Conservation (phyloP, 2,888 invertebrate species). For the Phragmatobia fuliginosa region DNA sequence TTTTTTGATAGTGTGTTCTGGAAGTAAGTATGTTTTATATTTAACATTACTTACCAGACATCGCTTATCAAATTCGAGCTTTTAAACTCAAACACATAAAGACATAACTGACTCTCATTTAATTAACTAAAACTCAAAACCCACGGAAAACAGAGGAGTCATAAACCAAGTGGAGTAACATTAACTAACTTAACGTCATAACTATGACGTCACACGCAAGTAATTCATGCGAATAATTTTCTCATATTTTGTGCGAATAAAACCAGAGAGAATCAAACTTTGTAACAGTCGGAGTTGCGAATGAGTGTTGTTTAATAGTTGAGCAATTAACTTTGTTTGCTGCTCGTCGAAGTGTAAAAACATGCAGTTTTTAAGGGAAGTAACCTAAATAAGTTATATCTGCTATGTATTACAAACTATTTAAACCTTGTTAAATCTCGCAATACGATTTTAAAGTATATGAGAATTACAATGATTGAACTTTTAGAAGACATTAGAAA, state of each 20-base stretch:
- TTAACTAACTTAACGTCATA: constrained; percentile 13
- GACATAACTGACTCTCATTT: neutral
- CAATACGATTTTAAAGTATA: too few relatives aligned
- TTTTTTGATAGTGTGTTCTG: neutral
- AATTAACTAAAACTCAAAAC: constrained; percentile 5
- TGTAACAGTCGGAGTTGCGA: neutral
- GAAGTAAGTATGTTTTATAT: too few relatives aligned
- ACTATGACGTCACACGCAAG: constrained; percentile 13
- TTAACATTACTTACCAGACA: neutral
- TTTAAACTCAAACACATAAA: neutral
- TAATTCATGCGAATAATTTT: constrained; percentile 7
- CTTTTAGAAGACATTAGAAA: too few relatives aligned
- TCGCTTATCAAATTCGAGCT: neutral
- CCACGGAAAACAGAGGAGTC: neutral
- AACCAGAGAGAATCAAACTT: constrained; percentile 12
- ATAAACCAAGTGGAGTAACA: neutral
- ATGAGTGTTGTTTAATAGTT: neutral
- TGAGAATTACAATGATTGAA: too few relatives aligned
- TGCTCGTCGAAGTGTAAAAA: neutral
- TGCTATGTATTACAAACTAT: too few relatives aligned
- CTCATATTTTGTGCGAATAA: constrained; percentile 9
- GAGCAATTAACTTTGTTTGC: neutral
- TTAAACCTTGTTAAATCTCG: too few relatives aligned
- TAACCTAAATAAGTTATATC: neutral
- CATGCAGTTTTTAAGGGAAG: neutral